These are phyloP conservation scores for Prunella fulvescens DNA, from an alignment of 2,113 vertebrate species.

Conservation along the genomic window DNA sequence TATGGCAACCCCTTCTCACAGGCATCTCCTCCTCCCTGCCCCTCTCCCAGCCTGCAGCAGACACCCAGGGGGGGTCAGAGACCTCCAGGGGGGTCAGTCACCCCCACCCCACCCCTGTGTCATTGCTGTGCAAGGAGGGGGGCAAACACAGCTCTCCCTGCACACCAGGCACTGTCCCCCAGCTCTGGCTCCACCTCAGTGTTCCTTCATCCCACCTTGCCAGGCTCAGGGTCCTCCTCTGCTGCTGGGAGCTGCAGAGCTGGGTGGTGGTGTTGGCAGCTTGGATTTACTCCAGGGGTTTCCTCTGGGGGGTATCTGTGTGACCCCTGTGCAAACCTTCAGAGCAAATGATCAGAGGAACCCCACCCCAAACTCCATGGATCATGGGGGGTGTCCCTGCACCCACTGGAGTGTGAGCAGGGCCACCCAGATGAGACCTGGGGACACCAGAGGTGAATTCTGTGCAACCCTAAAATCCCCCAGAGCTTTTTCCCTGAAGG, in stretches of 20 bases:
- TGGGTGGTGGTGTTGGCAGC: background rate
- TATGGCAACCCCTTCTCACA: slow-evolving; percentile 24
- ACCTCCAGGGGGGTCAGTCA: background rate
- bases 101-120: background rate
- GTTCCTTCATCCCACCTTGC: background rate
- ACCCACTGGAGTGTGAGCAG: rapidly evolving
- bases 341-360: background rate
- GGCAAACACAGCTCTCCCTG: background rate
- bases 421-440: background rate
- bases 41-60: background rate
- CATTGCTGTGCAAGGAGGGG: background rate
- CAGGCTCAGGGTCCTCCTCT: background rate
- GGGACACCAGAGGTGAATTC: background rate
- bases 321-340: background rate
- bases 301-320: background rate
- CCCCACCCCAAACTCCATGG: rapidly evolving
- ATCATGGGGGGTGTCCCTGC: background rate
- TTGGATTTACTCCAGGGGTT: background rate
- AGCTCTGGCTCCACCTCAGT: rapidly evolving
- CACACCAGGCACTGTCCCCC: background rate
- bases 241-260: background rate
- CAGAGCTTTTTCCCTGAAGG: background rate
- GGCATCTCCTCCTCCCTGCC: background rate
- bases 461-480: background rate
- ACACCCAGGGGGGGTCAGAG: background rate